Percentiles rank a stretch among this genome's conserved stretches.
These are phyloP conservation scores for Cinara cedri DNA, from an alignment of 2,888 invertebrate species.

Conservation along the genomic window DNA sequence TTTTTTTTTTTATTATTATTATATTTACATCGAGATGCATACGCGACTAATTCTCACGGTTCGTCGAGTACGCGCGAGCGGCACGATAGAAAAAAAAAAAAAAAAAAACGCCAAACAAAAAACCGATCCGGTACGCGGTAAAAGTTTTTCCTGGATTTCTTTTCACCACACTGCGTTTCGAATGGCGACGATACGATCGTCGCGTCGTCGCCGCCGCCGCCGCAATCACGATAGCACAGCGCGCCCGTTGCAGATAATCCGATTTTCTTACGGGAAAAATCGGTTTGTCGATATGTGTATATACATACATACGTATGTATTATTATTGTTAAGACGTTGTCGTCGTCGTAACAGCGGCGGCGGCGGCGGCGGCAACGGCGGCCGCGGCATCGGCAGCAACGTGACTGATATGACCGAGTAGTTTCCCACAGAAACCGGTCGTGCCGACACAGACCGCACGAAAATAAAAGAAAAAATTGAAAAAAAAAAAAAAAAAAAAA, in stretches of 20 bases:
- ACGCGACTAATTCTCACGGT: slow-evolving; percentile 25
- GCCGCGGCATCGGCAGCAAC: slow-evolving; percentile 22
- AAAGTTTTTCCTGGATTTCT: not conserved
- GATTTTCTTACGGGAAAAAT: slow-evolving; percentile 52
- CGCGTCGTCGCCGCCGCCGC: not conserved
- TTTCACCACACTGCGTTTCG: no score
- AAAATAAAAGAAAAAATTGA: slow-evolving; percentile 45
- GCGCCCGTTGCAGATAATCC: slow-evolving; percentile 40
- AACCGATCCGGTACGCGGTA: not conserved
- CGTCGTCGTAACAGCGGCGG: slow-evolving; percentile 5
- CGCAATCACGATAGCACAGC: not conserved
- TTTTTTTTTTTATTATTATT: not conserved
- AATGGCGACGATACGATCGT: not conserved
- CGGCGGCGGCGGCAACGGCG: not conserved
- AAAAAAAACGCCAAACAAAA: no score
- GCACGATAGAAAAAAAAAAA: no score
- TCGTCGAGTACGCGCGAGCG: not conserved
- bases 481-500: slow-evolving; percentile 43
- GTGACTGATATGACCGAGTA: slow-evolving; percentile 56
- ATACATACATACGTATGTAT: not conserved
- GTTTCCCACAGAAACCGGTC: slow-evolving; percentile 57
- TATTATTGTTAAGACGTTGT: slow-evolving; percentile 1
- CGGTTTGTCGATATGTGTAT: slow-evolving; percentile 29
- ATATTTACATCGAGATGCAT: not conserved
- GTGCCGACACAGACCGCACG: slow-evolving; percentile 55